phyloP scores from a whole-genome alignment of 2,888 invertebrate genomes.

The Caenorhabditis zanzibari region DNA sequence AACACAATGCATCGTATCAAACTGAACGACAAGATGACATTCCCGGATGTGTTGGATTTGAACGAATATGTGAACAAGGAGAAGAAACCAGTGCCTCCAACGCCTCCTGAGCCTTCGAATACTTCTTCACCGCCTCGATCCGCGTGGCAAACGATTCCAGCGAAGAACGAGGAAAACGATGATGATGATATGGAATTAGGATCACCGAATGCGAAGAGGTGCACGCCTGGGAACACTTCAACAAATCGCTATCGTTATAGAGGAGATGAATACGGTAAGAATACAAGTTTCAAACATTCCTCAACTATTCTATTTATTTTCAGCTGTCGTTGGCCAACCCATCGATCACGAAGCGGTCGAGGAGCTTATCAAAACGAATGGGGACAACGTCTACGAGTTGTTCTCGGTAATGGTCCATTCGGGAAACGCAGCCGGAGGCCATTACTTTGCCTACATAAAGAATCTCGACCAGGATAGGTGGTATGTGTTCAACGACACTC shows the following conservation, averaged over 20 bases:
- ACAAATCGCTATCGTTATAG: conserved; percentile 23
- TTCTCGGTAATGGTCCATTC: conserved; percentile 95
- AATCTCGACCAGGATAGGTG: conserved; percentile 87
- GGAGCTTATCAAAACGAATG: conserved; percentile 82
- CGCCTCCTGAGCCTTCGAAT: background rate
- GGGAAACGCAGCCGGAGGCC: conserved; percentile 93
- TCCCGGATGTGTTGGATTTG: conserved; percentile 90
- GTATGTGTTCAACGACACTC: conserved; percentile 93
- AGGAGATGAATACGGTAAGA: conserved; percentile 24
- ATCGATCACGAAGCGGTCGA: conserved; percentile 69
- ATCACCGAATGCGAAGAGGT: conserved; percentile 53
- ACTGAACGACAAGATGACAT: conserved; percentile 91
- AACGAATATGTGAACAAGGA: conserved; percentile 87
- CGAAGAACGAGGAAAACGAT: conserved; percentile 29
- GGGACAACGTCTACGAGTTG: conserved; percentile 91
- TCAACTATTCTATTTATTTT: background rate
- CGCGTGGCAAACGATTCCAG: conserved; percentile 10
- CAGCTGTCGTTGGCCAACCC: conserved; percentile 60
- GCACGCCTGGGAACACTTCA: conserved; percentile 19
- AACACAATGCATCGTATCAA: conserved; percentile 91
- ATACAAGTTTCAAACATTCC: background rate
- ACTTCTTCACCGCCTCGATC: background rate
- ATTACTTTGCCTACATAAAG: conserved; percentile 94
- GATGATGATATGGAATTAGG: conserved; percentile 57
- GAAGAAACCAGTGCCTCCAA: conserved; percentile 62